phyloP scores from a whole-genome alignment of 1,140 invertebrate species.

The Teleogryllus occipitalis region DNA sequence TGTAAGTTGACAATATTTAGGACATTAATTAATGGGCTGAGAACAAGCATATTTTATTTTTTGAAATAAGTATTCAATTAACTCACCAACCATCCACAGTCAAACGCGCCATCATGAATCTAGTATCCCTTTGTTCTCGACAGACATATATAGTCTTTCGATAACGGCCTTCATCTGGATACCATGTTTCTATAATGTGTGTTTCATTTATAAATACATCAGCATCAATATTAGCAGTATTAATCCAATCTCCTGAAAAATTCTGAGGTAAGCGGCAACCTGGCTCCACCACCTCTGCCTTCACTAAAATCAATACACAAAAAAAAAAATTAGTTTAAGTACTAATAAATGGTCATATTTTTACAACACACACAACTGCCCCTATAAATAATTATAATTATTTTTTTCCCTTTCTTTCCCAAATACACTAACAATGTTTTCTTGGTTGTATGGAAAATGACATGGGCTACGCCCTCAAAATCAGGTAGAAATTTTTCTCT shows the following conservation, averaged over 20 bases:
- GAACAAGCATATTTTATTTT: not conserved
- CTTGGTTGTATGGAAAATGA: too few species aligned
- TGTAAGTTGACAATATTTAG: conserved; percentile 36
- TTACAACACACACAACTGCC: too few species aligned
- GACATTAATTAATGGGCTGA: not conserved
- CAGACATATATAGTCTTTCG: conserved; percentile 91
- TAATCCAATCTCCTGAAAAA: conserved; percentile 91
- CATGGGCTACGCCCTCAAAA: too few species aligned
- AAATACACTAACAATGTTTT: too few species aligned
- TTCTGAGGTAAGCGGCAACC: conserved; percentile 88
- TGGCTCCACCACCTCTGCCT: conserved; percentile 78
- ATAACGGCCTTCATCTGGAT: conserved; percentile 82
- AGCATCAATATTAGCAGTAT: conserved; percentile 91
- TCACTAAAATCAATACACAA: conserved; percentile 44
- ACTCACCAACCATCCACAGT: conserved; percentile 89
- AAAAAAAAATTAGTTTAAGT: not conserved
- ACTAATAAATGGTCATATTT: too few species aligned
- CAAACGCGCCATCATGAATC: conserved; percentile 90
- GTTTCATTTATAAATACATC: conserved; percentile 92
- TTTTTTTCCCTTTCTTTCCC: too few species aligned
- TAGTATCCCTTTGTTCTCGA: conserved; percentile 73
- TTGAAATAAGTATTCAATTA: not conserved
- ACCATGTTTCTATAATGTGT: conserved; percentile 89
- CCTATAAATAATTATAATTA: too few species aligned
- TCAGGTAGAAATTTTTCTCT: too few species aligned